phyloP scores from a whole-genome alignment of 2,797 vertebrate genomes.

The Echeneis naucrates region DNA sequence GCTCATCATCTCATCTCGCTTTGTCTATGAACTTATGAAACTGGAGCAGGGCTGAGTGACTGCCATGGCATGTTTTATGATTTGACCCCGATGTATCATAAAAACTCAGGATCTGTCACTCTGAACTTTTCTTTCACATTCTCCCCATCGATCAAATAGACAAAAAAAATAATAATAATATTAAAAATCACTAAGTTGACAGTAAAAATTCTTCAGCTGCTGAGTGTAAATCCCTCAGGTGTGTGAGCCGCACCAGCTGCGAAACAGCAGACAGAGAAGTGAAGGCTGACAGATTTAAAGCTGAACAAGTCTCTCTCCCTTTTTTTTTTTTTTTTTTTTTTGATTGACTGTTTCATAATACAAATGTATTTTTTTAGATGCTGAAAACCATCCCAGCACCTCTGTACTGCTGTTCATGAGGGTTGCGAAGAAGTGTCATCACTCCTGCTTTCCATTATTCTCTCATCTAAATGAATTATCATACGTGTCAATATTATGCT shows the following conservation, averaged over 20 bases:
- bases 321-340: slow-evolving; percentile 11
- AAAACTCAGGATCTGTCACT: slow-evolving; percentile 23
- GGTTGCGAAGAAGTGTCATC: slow-evolving; percentile 27
- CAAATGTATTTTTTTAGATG: slow-evolving; percentile 4
- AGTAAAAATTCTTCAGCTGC: slow-evolving; percentile 33
- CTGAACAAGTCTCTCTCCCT: slow-evolving; percentile 21
- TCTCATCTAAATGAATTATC: slow-evolving; percentile 52
- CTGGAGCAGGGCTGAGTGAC: slow-evolving; percentile 1
- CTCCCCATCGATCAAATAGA: slow-evolving; percentile 16
- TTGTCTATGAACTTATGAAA: slow-evolving; percentile 6
- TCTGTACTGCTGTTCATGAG: background rate
- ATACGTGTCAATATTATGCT: slow-evolving; percentile 27
- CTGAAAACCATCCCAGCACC: slow-evolving; percentile 3
- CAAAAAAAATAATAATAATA: no score
- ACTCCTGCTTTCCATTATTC: slow-evolving; percentile 27
- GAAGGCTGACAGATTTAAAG: slow-evolving; percentile 45
- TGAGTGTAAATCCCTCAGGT: slow-evolving; percentile 42
- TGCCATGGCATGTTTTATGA: slow-evolving; percentile 37
- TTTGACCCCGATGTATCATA: slow-evolving; percentile 27
- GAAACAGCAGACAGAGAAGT: slow-evolving; percentile 19
- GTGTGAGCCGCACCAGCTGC: slow-evolving; percentile 37
- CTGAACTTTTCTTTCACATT: slow-evolving; percentile 20
- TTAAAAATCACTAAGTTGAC: slow-evolving; percentile 29
- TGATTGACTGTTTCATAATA: slow-evolving; percentile 34
- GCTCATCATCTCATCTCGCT: background rate